Evolutionary conservation across 2,113 vertebrate genomes (phyloP).

Genomic region (Cebus imitator): DNA sequence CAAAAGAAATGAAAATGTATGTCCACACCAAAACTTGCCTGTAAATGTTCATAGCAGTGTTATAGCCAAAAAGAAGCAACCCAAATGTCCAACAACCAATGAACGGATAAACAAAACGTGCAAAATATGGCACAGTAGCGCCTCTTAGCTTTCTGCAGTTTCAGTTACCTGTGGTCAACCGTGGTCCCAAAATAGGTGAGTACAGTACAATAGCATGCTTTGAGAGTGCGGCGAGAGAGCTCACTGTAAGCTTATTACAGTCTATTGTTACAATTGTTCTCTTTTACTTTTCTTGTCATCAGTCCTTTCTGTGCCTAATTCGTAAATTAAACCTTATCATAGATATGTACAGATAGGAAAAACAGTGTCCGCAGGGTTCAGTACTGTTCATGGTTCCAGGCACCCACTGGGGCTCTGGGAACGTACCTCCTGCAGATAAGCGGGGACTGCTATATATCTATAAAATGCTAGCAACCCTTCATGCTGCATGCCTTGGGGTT

Average conservation of each 20-base stretch:
- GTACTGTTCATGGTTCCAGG: background rate
- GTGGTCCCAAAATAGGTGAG: background rate
- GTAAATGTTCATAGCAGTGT: background rate
- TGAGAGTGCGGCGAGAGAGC: background rate
- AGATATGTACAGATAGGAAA: background rate
- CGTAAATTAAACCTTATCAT: background rate
- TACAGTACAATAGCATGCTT: background rate
- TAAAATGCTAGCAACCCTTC: background rate
- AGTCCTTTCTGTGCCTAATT: background rate
- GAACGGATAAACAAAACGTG: background rate
- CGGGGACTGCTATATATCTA: background rate
- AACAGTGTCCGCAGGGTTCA: background rate
- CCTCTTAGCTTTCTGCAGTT: background rate
- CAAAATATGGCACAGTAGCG: background rate
- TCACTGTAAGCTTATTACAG: background rate
- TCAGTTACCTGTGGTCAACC: background rate
- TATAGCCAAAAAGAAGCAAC: background rate
- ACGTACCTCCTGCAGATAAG: background rate
- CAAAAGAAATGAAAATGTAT: background rate
- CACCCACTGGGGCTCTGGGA: background rate
- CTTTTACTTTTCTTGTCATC: background rate
- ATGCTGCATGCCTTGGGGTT: background rate
- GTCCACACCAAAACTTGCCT: background rate
- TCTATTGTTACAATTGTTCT: background rate
- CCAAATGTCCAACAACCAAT: background rate